Evolutionary conservation across 2,888 invertebrate genomes (phyloP), one percentile per base, ranked within the genome.

Genomic region (Mycalesis mineus): DNA sequence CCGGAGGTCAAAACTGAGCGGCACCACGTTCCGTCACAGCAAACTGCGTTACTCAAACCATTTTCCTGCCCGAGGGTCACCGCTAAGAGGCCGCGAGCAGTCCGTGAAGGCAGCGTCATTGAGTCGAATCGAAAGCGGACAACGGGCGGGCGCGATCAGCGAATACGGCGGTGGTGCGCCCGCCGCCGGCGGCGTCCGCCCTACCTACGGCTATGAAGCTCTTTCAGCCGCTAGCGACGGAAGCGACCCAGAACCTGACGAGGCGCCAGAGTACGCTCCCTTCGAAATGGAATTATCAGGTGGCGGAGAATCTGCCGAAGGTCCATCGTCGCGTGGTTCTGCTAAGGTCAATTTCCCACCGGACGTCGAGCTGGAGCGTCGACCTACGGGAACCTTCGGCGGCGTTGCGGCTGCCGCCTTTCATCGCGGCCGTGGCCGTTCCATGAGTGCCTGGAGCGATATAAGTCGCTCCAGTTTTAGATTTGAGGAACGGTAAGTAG

Each of bases 371-470:
- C 77, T 82, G 74, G 90, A 91, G 77, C 78, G 86, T 14, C 76
- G 89, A 15, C 82, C 91, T 9, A 84, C 86, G 1, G 82, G 86
- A 41, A 73, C 89, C 15, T 79, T 89, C 55, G 75, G 88, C 39
- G 75, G 88, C 42, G 87, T 91, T 7, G 75, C 88, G 45, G 75
- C 88, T 44, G 87, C 91, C 7, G 77, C 84, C 45, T 84, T 91
- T 65, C 91, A 91, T 67, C 83, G 92, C 14, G 91, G 88, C 62
- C 91, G 85, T 77, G 95, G 92, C 1, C 90, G 93, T 37, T 95
- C 95, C 65, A 95, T 96, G 95, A 96, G 95, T 74, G 95, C 95
- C 39, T 96, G 96, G 96, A 96, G 96, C 73, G 96, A 96, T 75
- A 93, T 96, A 76, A 95, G 95, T 72, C 91, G 95, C 57, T 95